Conservation (phyloP, 2,797 vertebrate species). For the Tragelaphus eurycerus region DNA sequence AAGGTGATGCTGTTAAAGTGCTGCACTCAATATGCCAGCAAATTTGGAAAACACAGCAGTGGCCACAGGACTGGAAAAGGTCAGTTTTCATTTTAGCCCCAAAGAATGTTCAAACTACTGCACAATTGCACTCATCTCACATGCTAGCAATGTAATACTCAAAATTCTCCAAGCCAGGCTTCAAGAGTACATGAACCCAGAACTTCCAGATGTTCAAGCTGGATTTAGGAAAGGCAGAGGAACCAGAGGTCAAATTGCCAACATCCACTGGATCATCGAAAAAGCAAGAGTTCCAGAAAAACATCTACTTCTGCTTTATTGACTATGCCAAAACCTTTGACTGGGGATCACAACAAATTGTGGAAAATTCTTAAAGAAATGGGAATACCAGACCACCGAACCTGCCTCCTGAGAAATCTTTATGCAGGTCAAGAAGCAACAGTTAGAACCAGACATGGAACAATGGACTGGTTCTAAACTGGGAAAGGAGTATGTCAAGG, state of each 20-base stretch:
- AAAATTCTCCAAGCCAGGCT: background rate
- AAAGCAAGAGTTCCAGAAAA: background rate
- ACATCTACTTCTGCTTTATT: background rate
- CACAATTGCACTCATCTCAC: background rate
- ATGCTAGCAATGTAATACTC: background rate
- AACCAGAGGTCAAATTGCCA: background rate
- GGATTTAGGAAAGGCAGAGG: background rate
- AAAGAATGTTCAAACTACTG: background rate
- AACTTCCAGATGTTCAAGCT: background rate
- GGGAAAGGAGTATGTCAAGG: background rate
- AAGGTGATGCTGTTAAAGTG: background rate
- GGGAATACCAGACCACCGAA: background rate
- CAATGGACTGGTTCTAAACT: background rate
- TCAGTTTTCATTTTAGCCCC: background rate
- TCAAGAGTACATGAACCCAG: accelerated
- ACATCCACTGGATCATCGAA: accelerated
- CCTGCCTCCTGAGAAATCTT: background rate
- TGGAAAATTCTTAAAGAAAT: background rate
- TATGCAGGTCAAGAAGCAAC: background rate
- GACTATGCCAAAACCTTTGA: background rate
- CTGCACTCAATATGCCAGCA: background rate
- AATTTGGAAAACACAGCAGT: background rate
- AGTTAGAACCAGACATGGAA: background rate
- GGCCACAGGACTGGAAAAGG: background rate
- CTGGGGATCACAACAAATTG: background rate